Base-by-base conservation (phyloP, 2,113 vertebrate genomes). In the Setophaga coronata region DNA sequence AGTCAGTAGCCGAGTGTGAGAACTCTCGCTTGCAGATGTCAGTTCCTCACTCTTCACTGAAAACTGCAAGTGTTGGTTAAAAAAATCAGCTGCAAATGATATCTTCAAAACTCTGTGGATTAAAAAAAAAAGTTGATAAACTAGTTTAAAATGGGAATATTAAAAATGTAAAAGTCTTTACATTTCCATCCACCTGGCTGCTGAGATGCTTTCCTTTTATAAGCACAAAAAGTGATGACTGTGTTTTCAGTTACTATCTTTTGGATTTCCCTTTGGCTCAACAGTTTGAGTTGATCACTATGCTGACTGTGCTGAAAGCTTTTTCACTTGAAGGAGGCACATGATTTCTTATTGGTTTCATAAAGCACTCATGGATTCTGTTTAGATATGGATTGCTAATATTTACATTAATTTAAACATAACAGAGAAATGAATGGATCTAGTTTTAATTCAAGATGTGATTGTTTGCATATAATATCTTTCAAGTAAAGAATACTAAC, bases 21-120 rank as follows among this genome's bases (percentile, higher is more conserved):
- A 97, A 94, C 84, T 96, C 84, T 96, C 43, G 14, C 92, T 96
- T 91, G 85, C 85, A 95, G 80, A 92, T 95, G 93, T 96, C 94
- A 94, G 71, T 67, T 97, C 93, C 84, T 96, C 81, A 91, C 45
- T 96, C 43, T 87, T 95, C 24, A 3, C 82, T 93, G 82, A 96
- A 95, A 96, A 87, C 79, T 70, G 85, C 31, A 95, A 95, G 54
- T 45, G 67, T 77, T 96, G 88, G 19, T 91, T 96, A 86, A 60
- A 96, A 90, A 92, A 96, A 85, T 97, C 78, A 94, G 88, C 77
- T 96, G 91, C 82, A 83, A 92, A 94, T 72, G 72, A 83, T 91
- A 53, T 89, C 78, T 93, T 90, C 84, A 73, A 91, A 95, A 78
- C 38, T 95, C 50, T 73, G 29, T 2, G 6, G 40, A 76, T 93